These are phyloP conservation scores for Rhingia rostrata DNA, from an alignment of 2,888 invertebrate species.

Conservation along the genomic window DNA sequence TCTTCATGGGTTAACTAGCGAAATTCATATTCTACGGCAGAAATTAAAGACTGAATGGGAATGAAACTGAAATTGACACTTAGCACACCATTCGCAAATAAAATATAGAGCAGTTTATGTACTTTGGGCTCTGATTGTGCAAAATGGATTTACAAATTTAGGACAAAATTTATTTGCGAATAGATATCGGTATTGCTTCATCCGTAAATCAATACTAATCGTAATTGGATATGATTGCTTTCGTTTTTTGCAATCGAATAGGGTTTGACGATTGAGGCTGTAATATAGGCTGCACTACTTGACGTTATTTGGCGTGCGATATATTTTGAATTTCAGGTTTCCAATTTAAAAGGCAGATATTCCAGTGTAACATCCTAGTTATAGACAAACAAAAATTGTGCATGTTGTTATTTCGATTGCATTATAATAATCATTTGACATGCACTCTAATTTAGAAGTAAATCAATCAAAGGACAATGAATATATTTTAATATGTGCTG, in stretches of 20 bases:
- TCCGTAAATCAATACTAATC: constrained; percentile 43
- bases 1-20: constrained; percentile 44
- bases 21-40: constrained; percentile 29
- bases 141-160: constrained; percentile 40
- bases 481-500: neutral
- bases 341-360: too few relatives aligned
- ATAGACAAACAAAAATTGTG: too few relatives aligned
- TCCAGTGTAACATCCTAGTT: too few relatives aligned
- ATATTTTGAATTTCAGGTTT: neutral
- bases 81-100: constrained; percentile 62
- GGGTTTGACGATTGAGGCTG: constrained; percentile 15
- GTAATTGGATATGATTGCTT: constrained; percentile 50
- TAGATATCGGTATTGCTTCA: neutral
- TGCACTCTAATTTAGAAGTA: constrained; percentile 59
- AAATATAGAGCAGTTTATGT: constrained; percentile 21
- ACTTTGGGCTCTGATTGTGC: neutral
- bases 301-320: neutral
- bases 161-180: constrained; percentile 26
- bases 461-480: constrained; percentile 53
- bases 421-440: constrained; percentile 42
- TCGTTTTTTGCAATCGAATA: neutral
- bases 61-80: constrained; percentile 68
- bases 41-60: constrained; percentile 47
- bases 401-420: constrained; percentile 38
- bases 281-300: constrained; percentile 8